phyloP scores from a whole-genome alignment of 2,888 invertebrate species.

The Drosophila recens region DNA sequence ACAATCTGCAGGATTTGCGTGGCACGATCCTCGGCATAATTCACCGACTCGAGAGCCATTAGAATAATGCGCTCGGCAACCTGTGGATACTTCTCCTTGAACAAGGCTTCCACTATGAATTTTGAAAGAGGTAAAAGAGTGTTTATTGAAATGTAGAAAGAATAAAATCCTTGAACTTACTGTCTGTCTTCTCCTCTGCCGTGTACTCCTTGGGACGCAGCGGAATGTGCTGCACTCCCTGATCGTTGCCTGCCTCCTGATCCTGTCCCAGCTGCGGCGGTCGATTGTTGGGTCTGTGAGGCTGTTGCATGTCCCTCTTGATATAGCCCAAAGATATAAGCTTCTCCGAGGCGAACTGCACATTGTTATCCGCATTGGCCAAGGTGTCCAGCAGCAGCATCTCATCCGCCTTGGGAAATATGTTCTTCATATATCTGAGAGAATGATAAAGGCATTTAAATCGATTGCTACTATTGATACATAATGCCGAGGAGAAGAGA shows the following conservation, averaged over 20 bases:
- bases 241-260: constrained; percentile 68
- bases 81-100: constrained; percentile 90
- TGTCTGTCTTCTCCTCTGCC: constrained; percentile 89
- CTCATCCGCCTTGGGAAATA: constrained; percentile 96
- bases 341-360: constrained; percentile 94
- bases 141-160: not conserved
- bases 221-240: constrained; percentile 76
- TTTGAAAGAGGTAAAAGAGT: not conserved
- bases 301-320: constrained; percentile 91
- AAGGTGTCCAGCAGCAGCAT: constrained; percentile 93
- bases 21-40: constrained; percentile 93
- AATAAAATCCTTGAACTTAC: constrained; percentile 85
- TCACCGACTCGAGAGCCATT: constrained; percentile 95
- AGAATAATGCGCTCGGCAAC: constrained; percentile 92
- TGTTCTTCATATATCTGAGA: constrained; percentile 93
- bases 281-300: constrained; percentile 86
- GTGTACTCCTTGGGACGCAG: constrained; percentile 89
- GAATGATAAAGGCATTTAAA: not conserved
- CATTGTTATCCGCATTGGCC: constrained; percentile 95
- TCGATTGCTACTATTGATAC: not conserved
- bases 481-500: not conserved
- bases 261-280: constrained; percentile 73
- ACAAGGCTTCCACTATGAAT: constrained; percentile 88
- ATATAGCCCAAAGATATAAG: constrained; percentile 92
- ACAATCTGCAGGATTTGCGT: constrained; percentile 91